Conservation (phyloP, 2,888 invertebrate species). For the Amiota minor region DNA sequence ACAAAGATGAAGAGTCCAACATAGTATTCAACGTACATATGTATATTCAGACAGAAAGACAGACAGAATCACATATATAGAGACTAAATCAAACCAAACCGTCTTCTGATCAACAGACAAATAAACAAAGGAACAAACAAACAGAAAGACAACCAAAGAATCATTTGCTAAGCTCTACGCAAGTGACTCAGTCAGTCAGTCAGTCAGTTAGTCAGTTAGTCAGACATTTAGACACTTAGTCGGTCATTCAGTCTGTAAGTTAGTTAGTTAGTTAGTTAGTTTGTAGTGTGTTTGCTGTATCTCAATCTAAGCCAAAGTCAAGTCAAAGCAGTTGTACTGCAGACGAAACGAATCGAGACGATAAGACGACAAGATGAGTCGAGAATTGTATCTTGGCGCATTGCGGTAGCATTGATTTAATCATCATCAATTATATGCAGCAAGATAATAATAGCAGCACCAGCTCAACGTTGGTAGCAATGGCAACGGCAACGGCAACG, state of each 20-base stretch:
- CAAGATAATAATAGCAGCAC: constrained; percentile 59
- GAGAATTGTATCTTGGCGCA: constrained; percentile 48
- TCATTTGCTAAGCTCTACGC: not conserved
- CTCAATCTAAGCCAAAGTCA: constrained; percentile 3
- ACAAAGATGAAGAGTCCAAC: no score
- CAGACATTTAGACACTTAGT: constrained; percentile 22
- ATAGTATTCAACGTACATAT: not conserved
- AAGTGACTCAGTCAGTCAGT: not conserved
- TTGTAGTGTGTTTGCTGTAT: not conserved
- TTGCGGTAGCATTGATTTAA: constrained; percentile 73
- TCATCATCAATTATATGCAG: constrained; percentile 71
- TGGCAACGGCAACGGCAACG: not conserved
- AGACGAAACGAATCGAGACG: no score
- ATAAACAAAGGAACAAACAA: not conserved
- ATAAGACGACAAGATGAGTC: no score
- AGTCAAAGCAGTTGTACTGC: not conserved
- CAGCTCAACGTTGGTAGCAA: not conserved
- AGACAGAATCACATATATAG: not conserved
- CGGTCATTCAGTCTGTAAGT: constrained; percentile 38
- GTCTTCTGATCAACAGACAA: not conserved
- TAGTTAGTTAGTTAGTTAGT: constrained; percentile 40
- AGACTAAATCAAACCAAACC: no score
- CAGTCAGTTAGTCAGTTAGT: constrained; percentile 3
- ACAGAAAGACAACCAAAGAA: constrained; percentile 34
- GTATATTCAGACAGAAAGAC: constrained; percentile 27